phyloP scores from a whole-genome alignment of 2,888 invertebrate species.

The Pharmacophagus antenor region DNA sequence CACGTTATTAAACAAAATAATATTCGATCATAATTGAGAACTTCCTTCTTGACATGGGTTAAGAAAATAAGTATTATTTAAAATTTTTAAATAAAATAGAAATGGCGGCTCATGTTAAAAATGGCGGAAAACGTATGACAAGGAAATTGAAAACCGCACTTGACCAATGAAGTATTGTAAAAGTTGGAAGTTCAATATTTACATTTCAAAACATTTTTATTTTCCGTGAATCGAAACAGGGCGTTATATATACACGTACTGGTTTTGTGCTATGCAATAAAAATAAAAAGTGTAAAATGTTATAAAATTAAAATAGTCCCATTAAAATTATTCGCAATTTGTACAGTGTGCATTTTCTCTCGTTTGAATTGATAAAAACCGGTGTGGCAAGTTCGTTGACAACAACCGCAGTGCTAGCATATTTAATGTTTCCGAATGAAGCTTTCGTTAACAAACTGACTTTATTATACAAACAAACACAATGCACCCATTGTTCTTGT shows the following conservation, averaged over 20 bases:
- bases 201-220: constrained; percentile 1
- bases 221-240: neutral
- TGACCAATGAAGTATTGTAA: constrained; percentile 9
- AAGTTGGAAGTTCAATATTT: constrained; percentile 5
- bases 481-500: constrained; percentile 14
- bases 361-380: neutral
- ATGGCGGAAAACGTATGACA: neutral
- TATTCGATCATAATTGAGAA: no score
- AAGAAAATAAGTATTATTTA: neutral
- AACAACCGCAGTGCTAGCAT: neutral
- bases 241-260: no score
- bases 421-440: constrained; percentile 4
- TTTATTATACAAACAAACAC: constrained; percentile 14
- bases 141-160: constrained; percentile 8
- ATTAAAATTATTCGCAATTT: neutral
- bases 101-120: neutral
- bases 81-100: neutral
- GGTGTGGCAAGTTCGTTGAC: neutral
- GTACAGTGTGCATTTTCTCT: neutral
- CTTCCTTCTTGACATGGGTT: no score
- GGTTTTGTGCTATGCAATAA: neutral
- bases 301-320: neutral
- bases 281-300: neutral
- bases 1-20: no score
- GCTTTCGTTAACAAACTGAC: constrained; percentile 15